phyloP scores from a whole-genome alignment of 2,888 invertebrate species.

The Pyrocoelia pectoralis region DNA sequence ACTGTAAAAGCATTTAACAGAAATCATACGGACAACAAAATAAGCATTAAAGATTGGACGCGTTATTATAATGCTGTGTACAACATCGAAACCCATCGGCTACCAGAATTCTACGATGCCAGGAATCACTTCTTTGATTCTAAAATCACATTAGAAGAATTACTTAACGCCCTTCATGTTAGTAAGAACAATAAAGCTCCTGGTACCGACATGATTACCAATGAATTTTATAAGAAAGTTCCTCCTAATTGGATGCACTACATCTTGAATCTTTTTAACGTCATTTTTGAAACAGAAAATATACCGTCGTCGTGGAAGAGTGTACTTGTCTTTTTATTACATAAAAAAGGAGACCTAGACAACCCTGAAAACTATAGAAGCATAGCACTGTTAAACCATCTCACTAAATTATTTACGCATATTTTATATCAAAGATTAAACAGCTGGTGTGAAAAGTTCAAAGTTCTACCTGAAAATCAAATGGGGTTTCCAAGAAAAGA shows the following conservation, averaged over 20 bases:
- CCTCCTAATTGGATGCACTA: not conserved
- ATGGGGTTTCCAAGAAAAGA: not conserved
- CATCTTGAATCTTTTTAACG: not conserved
- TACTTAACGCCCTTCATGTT: not conserved
- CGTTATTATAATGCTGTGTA: not conserved
- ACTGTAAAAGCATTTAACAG: not conserved
- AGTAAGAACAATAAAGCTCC: slow-evolving; percentile 3
- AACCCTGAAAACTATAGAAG: slow-evolving; percentile 1
- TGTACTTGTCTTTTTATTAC: not conserved
- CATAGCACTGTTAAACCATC: not conserved
- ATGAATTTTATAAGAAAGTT: not conserved
- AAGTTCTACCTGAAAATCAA: slow-evolving; percentile 1
- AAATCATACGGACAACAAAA: not conserved
- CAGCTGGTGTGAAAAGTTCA: not conserved
- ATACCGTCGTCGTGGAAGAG: not conserved
- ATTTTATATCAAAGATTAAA: not conserved
- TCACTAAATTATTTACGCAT: not conserved
- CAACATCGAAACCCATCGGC: not conserved
- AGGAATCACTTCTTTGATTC: not conserved
- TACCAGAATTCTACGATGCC: not conserved
- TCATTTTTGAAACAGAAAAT: not conserved
- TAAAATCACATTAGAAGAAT: not conserved
- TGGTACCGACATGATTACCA: not conserved
- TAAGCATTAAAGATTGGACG: not conserved
- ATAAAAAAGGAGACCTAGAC: not conserved